Percentiles rank a stretch among this genome's conserved stretches.
phyloP scores from a whole-genome alignment of 2,888 invertebrate genomes.

The Acanthosepion esculentum region DNA sequence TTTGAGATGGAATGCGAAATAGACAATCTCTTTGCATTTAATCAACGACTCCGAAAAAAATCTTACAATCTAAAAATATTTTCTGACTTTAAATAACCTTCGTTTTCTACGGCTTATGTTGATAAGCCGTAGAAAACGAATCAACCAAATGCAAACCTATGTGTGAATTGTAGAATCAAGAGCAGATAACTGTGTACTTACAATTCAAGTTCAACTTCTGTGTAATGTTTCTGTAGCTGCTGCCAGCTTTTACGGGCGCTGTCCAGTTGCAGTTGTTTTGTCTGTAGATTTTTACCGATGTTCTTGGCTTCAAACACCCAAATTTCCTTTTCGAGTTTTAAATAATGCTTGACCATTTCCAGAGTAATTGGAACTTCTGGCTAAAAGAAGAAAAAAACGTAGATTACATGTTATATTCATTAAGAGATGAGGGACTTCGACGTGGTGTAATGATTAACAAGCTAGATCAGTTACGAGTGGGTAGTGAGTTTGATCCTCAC shows the following conservation, averaged over 20 bases:
- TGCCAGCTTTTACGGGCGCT: constrained; percentile 69
- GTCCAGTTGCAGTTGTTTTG: constrained; percentile 70
- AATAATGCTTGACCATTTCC: constrained; percentile 62
- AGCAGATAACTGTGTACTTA: constrained; percentile 54
- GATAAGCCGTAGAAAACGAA: too few species aligned
- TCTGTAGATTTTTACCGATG: constrained; percentile 72
- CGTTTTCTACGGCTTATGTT: too few species aligned
- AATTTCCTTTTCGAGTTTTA: constrained; percentile 74
- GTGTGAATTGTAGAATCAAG: background rate
- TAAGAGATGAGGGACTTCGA: too few species aligned
- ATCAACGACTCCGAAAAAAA: too few species aligned
- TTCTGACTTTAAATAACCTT: too few species aligned
- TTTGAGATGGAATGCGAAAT: too few species aligned
- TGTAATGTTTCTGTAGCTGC: constrained; percentile 71
- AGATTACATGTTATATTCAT: too few species aligned
- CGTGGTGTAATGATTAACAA: too few species aligned
- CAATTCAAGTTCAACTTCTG: constrained; percentile 73
- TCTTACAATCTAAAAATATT: too few species aligned
- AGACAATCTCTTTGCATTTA: too few species aligned
- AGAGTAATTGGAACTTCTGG: constrained; percentile 34
- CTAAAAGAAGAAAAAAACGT: background rate
- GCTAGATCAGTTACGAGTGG: too few species aligned
- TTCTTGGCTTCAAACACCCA: constrained; percentile 71
- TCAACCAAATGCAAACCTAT: background rate
- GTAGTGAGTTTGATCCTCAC: too few species aligned